Evolutionary conservation across 1,140 invertebrate species (phyloP), one percentile per base, ranked within the genome.

Genomic region (Drosophila miranda): DNA sequence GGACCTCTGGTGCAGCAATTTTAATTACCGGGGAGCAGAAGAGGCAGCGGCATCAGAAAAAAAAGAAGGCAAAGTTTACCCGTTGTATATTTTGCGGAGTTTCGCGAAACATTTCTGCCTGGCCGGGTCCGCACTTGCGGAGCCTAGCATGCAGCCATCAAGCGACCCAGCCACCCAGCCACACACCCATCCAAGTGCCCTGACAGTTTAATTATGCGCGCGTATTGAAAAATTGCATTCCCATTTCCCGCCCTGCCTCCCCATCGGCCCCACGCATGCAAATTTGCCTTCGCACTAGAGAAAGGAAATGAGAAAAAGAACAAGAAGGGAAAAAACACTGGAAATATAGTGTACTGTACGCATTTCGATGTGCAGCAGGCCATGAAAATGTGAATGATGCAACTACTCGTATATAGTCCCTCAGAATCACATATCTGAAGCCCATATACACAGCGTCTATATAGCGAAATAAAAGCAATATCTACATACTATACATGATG

Each of bases 121-220:
- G 58, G 64, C 34, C 26, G 64, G 44, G 46, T 38, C 28, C 7
- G 7, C 28, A 6, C 2, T 28, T 28, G 28, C 28, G 1, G 28
- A 1, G 28, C 28, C 30, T 30, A 8, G 8, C 5, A 26, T 26
- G 30, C 30, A 30, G 8, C 30, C 28, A 28, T 6, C 26, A 38
- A 55, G 48, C 43, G 26, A 30, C 8, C 30, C 34, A 11, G 3
- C 9, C 64, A n/a, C 38, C 55, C 64, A 60, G 28, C 16, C 41
- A 34, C 6, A 1, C 28, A 8, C 7, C 7, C 28, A 30, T 7
- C 54, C 46, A 66, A 67, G 51, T 48, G 63, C 55, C 50, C 82
- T 87, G 82, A 87, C 82, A 87, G 82, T 87, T 87, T 82, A 87
- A 87, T 87, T 87, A 87, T 87, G 82, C 78, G 69, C 63, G 71